Percentiles rank a stretch among this genome's conserved stretches.
phyloP scores from a whole-genome alignment of 2,113 vertebrate genomes.

The Syngnathus typhle region DNA sequence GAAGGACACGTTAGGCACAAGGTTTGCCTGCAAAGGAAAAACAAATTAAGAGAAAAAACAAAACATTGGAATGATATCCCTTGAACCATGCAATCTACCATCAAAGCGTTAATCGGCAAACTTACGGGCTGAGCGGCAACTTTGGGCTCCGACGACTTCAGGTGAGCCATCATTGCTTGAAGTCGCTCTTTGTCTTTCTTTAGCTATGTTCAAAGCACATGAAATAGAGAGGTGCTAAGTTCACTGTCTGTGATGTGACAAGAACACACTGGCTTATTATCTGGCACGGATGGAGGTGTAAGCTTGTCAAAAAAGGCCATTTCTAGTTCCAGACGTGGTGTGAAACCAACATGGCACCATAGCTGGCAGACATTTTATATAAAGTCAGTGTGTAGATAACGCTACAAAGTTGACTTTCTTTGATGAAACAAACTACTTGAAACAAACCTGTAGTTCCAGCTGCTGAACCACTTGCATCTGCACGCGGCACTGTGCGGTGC shows the following conservation, averaged over 20 bases:
- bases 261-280: neutral
- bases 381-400: neutral
- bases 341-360: slow-evolving; percentile 29
- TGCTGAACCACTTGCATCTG: slow-evolving; percentile 99
- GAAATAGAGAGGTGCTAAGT: slow-evolving; percentile 33
- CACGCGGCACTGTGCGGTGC: slow-evolving; percentile 97
- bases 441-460: slow-evolving; percentile 90
- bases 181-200: slow-evolving; percentile 97
- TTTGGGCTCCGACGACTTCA: slow-evolving; percentile 96
- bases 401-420: neutral
- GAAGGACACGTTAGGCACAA: slow-evolving; percentile 85
- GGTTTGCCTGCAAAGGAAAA: slow-evolving; percentile 75
- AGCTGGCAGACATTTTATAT: neutral
- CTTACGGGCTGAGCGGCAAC: slow-evolving; percentile 88
- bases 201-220: slow-evolving; percentile 70
- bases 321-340: slow-evolving; percentile 34
- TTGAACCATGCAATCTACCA: neutral
- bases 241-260: slow-evolving; percentile 6
- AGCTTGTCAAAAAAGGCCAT: slow-evolving; percentile 33
- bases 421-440: neutral
- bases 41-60: slow-evolving; percentile 7
- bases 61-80: slow-evolving; percentile 27
- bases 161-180: slow-evolving; percentile 99
- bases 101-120: slow-evolving; percentile 23
- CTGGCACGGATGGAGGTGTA: slow-evolving; percentile 22